Percentiles rank a stretch among this genome's conserved stretches.
Evolutionary conservation across 92 coral and sea anemone genomes (phyloP).

Genomic region (Parazoanthus atlanticus): DNA sequence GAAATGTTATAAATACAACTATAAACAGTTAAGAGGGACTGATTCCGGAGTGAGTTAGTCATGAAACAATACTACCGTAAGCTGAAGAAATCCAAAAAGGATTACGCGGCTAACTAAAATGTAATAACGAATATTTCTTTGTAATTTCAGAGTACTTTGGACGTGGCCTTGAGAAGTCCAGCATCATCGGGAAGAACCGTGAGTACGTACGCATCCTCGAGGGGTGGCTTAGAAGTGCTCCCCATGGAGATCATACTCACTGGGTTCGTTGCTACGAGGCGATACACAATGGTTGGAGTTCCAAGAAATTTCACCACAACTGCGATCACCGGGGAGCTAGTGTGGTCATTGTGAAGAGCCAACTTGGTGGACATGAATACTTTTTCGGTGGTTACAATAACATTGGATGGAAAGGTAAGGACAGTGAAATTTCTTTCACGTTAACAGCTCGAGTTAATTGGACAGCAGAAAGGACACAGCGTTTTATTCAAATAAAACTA

Average conservation of each 20-base stretch:
- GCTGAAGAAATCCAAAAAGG: too few relatives aligned
- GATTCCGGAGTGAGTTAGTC: too few relatives aligned
- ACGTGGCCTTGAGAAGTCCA: not conserved
- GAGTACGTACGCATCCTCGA: not conserved
- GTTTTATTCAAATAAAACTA: too few relatives aligned
- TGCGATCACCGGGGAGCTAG: not conserved
- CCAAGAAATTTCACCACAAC: not conserved
- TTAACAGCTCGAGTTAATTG: too few relatives aligned
- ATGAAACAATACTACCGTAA: too few relatives aligned
- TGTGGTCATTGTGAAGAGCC: not conserved
- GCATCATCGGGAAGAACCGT: not conserved
- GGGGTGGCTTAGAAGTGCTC: not conserved
- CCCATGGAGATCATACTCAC: not conserved
- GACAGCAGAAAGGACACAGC: too few relatives aligned
- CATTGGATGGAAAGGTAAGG: not conserved
- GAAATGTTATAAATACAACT: too few relatives aligned
- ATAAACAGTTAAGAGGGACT: too few relatives aligned
- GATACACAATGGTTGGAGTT: not conserved
- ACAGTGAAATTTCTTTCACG: too few relatives aligned
- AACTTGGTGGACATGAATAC: not conserved
- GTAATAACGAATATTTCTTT: not conserved
- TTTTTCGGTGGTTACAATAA: not conserved
- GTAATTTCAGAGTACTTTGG: not conserved
- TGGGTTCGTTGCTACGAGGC: not conserved
- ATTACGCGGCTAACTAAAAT: too few relatives aligned